Evolutionary conservation across 2,888 invertebrate genomes (phyloP), one percentile per base, ranked within the genome.

Genomic region (Lucinisca nassula): DNA sequence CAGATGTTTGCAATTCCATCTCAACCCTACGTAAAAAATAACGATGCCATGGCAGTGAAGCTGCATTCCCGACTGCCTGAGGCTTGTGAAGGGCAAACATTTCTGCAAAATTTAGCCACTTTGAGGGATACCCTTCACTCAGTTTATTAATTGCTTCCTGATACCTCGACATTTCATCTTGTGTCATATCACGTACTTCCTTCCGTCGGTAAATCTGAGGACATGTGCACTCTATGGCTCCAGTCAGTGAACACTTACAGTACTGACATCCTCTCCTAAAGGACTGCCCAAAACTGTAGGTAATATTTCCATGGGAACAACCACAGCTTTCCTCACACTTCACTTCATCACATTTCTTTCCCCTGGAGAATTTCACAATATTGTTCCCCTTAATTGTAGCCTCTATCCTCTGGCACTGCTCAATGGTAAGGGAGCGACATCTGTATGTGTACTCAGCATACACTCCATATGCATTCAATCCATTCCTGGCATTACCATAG

Each of bases 1-100:
- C 93, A 37, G 92, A 88, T 35, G 92, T 90, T 84, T 95, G 95
- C 32, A 96, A 77, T 24, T 92, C 90, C 75, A 91, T 92, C 84
- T 96, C 96, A 49, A 95, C 92, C 49, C 91, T 85, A 6, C 94
- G 90, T 74, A 96, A 84, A 87, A 94, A 95, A 61, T 93, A 92
- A n/a, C 96, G 84, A 82, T 95, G 93, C 96, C 96, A 96, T 0
- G 95, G 95, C 27, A 96, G 89, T 74, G 95, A 96, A 30, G 90
- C 90, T n/a, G 87, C 75, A 58, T 85, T 93, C 14, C 95, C 95
- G 4, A 93, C 92, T 14, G 95, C 94, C 80, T 95, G 95, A 2
- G 95, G 95, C 74, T 94, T 92, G 87, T 94, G 89, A 27, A 91
- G 84, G 27, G 93, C 92, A 90, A 95, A 95, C 72, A 94, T 88